Percentiles rank a stretch among this genome's conserved stretches.
Conservation (phyloP, 1,140 invertebrate species). For the Epicauta chinensis region DNA sequence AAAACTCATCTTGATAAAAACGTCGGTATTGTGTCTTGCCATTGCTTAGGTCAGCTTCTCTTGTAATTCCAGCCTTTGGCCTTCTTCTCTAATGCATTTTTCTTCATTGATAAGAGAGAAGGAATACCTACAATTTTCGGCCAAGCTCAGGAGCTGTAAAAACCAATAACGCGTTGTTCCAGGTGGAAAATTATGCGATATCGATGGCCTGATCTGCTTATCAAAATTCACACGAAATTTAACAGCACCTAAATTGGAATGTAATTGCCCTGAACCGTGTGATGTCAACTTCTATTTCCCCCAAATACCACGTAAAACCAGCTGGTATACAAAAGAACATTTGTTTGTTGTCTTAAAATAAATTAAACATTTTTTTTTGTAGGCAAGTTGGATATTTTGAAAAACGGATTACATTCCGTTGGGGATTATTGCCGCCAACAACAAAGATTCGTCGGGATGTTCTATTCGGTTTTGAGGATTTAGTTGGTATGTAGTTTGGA, state of each 20-base stretch:
- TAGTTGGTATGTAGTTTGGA: slow-evolving; percentile 42
- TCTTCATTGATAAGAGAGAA: no score
- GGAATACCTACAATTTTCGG: no score
- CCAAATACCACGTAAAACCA: slow-evolving; percentile 46
- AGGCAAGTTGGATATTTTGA: slow-evolving; percentile 33
- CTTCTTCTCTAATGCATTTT: no score
- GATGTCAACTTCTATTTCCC: slow-evolving; percentile 49
- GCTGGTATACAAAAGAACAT: slow-evolving; percentile 30
- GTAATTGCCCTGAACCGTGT: slow-evolving; percentile 50
- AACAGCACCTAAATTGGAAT: slow-evolving; percentile 48
- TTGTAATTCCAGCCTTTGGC: no score
- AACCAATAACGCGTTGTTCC: slow-evolving; percentile 10
- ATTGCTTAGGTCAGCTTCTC: no score
- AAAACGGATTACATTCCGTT: slow-evolving; percentile 33
- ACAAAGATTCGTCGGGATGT: slow-evolving; percentile 49
- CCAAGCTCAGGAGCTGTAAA: background rate
- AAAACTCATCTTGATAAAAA: no score
- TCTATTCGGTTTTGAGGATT: slow-evolving; percentile 52
- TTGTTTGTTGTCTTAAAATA: background rate
- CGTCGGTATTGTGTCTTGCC: no score
- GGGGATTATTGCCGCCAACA: slow-evolving; percentile 42
- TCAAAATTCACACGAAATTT: slow-evolving; percentile 46
- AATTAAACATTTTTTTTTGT: slow-evolving; percentile 8
- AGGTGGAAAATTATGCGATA: slow-evolving; percentile 50
- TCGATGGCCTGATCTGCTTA: slow-evolving; percentile 49